Evolutionary conservation across 1,140 invertebrate species (phyloP).

Genomic region (Drosophila funebris): DNA sequence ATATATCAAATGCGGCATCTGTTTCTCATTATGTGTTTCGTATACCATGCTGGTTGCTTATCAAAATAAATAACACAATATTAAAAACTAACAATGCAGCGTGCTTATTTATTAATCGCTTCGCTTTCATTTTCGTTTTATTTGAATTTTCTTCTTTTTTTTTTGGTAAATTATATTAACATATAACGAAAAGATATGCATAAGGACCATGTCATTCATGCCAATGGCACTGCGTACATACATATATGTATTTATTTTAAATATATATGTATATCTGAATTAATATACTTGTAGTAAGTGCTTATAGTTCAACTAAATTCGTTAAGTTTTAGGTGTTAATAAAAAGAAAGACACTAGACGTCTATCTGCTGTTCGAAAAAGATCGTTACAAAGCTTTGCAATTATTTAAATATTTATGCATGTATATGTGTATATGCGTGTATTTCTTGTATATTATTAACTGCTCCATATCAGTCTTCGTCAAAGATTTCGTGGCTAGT

Average conservation of each 20-base stretch:
- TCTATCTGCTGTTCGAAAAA: slow-evolving; percentile 47
- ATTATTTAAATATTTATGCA: slow-evolving; percentile 15
- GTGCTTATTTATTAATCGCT: slow-evolving; percentile 49
- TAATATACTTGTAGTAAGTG: slow-evolving; percentile 50
- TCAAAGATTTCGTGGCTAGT: slow-evolving; percentile 63
- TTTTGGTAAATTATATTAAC: slow-evolving; percentile 53
- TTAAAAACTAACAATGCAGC: slow-evolving; percentile 74
- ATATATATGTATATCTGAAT: slow-evolving; percentile 28
- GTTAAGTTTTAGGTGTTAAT: slow-evolving; percentile 52
- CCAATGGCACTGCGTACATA: slow-evolving; percentile 60
- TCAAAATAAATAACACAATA: slow-evolving; percentile 79
- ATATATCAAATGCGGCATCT: slow-evolving; percentile 66
- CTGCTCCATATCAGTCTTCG: slow-evolving; percentile 71
- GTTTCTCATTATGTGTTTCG: slow-evolving; percentile 39
- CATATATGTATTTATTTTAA: slow-evolving; percentile 4
- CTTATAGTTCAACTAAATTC: slow-evolving; percentile 80
- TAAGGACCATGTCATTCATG: slow-evolving; percentile 59
- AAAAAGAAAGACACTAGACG: slow-evolving; percentile 45
- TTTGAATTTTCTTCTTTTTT: slow-evolving; percentile 17
- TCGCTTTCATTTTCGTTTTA: slow-evolving; percentile 24
- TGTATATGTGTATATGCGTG: slow-evolving; percentile 31
- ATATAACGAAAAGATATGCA: slow-evolving; percentile 68
- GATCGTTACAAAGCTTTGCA: slow-evolving; percentile 64
- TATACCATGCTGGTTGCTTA: slow-evolving; percentile 71
- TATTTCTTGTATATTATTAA: slow-evolving; percentile 47